Conservation (phyloP, 1,140 invertebrate species). For the Theocolax elegans region DNA sequence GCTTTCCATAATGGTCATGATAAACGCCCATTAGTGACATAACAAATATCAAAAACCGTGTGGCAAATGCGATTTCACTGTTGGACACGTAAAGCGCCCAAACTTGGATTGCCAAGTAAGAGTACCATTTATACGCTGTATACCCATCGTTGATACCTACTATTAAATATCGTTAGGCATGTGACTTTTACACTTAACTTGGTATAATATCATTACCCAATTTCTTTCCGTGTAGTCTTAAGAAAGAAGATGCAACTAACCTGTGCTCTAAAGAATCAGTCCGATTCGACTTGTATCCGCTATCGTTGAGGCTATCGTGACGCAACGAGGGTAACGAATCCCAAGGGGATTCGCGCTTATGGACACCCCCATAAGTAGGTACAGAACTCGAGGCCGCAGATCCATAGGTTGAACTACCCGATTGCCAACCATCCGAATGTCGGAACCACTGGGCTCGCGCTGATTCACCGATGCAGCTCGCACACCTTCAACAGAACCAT, state of each 20-base stretch:
- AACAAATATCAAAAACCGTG: no score
- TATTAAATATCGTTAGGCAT: no score
- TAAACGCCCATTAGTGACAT: no score
- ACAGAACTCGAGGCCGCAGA: conserved; percentile 68
- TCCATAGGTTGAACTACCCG: conserved; percentile 77
- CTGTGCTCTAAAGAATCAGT: conserved; percentile 87
- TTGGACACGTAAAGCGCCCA: no score
- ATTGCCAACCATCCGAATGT: conserved; percentile 87
- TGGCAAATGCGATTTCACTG: no score
- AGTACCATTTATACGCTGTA: no score
- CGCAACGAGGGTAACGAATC: conserved; percentile 84
- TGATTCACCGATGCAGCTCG: conserved; percentile 85
- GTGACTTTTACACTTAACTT: no score
- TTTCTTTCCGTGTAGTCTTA: no score
- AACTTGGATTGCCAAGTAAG: no score
- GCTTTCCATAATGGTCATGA: no score
- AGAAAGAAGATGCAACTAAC: conserved; percentile 64
- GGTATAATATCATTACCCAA: no score
- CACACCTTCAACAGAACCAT: conserved; percentile 72
- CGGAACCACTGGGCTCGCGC: conserved; percentile 87
- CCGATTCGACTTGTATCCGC: conserved; percentile 85
- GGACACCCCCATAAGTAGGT: conserved; percentile 60
- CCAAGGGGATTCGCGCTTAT: conserved; percentile 82
- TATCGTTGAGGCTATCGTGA: conserved; percentile 85
- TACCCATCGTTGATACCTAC: no score